These are phyloP conservation scores for Tetramorium parvispinum DNA, from an alignment of 1,140 invertebrate species.

Conservation along the genomic window DNA sequence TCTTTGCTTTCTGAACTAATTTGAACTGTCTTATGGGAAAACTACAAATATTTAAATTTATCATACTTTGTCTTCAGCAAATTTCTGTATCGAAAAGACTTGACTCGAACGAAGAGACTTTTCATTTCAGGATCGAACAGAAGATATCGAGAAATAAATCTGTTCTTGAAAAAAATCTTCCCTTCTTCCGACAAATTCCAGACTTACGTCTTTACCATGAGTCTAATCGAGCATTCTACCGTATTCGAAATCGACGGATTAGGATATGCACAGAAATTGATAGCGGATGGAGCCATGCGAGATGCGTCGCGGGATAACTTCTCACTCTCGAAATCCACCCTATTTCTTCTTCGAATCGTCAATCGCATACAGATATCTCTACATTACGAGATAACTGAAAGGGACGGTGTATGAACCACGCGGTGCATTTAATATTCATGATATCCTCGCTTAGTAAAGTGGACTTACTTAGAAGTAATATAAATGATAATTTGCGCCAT, in stretches of 20 bases:
- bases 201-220: slow-evolving; percentile 13
- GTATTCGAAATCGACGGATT: slow-evolving; percentile 7
- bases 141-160: background rate
- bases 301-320: slow-evolving; percentile 33
- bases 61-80: background rate
- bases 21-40: background rate
- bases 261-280: slow-evolving; percentile 16
- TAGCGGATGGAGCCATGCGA: background rate
- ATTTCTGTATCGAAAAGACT: background rate
- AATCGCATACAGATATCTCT: slow-evolving; percentile 21
- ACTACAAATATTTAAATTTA: background rate
- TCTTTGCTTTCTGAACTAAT: background rate
- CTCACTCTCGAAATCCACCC: background rate
- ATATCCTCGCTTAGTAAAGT: slow-evolving; percentile 70
- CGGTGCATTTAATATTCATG: slow-evolving; percentile 72
- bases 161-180: slow-evolving; percentile 31
- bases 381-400: background rate
- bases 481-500: slow-evolving; percentile 79
- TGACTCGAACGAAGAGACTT: background rate
- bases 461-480: slow-evolving; percentile 70
- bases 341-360: background rate
- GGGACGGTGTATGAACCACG: slow-evolving; percentile 21
- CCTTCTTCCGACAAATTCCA: background rate
- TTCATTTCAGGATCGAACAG: background rate
- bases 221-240: background rate